Percentiles rank a stretch among this genome's conserved stretches.
Evolutionary conservation across 2,113 vertebrate genomes (phyloP).

Genomic region (Epinephelus fuscoguttatus): DNA sequence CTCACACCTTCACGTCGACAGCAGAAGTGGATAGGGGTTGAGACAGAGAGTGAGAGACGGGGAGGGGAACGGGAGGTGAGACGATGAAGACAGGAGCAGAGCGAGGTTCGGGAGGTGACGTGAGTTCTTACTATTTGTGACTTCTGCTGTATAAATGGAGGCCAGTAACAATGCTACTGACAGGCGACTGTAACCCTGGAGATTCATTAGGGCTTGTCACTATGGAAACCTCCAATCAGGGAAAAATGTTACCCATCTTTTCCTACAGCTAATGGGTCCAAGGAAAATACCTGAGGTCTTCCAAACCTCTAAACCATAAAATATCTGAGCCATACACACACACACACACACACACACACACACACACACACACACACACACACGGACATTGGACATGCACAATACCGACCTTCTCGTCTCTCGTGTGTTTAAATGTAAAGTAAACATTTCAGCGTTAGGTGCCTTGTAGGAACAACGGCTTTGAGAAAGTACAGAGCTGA

Average conservation of each 20-base stretch:
- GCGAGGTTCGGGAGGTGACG: slow-evolving; percentile 48
- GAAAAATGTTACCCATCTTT: slow-evolving; percentile 85
- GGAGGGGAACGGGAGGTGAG: slow-evolving; percentile 50
- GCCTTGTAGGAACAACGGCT: slow-evolving; percentile 47
- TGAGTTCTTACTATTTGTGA: slow-evolving; percentile 61
- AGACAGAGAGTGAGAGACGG: slow-evolving; percentile 57
- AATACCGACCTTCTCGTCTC: slow-evolving; percentile 48
- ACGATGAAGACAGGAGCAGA: slow-evolving; percentile 46
- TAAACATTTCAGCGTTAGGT: slow-evolving; percentile 64
- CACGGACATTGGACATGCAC: background rate
- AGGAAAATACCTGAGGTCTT: slow-evolving; percentile 73
- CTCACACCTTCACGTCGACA: slow-evolving; percentile 48
- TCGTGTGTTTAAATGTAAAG: slow-evolving; percentile 68
- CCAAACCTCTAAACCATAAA: background rate
- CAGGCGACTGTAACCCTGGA: slow-evolving; percentile 91
- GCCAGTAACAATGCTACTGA: slow-evolving; percentile 82
- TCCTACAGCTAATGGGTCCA: slow-evolving; percentile 64
- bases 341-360: background rate
- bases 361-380: background rate
- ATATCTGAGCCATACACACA: background rate
- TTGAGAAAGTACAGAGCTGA: slow-evolving; percentile 69
- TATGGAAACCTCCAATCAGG: slow-evolving; percentile 89
- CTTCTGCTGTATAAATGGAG: slow-evolving; percentile 86
- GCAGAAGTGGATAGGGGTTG: slow-evolving; percentile 36
- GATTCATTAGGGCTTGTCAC: slow-evolving; percentile 93